Base-by-base conservation (phyloP, 2,113 vertebrate genomes). In the Merops nubicus region DNA sequence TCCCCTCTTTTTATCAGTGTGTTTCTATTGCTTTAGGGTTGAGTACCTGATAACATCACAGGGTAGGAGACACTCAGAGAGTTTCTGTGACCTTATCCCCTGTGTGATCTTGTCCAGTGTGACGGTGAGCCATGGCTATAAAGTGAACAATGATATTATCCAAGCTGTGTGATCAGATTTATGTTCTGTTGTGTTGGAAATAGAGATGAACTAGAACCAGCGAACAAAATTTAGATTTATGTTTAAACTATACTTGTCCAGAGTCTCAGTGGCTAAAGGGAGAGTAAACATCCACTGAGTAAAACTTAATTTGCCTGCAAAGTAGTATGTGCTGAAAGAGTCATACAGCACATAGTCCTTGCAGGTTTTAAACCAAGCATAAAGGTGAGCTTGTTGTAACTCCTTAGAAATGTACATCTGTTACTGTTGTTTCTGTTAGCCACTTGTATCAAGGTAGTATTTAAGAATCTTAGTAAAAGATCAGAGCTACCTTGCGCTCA, bases 11-110 rank as follows among this genome's bases (percentile, higher is more conserved):
- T 97, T 93, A 96, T 97, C 97, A 65, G 90, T 95, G 76, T 91
- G 86, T 94, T 97, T 89, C 95, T 97, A 79, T 96, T 95, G 97
- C 98, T 97, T 96, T 89, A 93, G 97, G 98, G 96, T 95, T 91
- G 88, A 97, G 95, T 76, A 76, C 78, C 64, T 69, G 96, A 97
- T 97, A 96, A 91, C 96, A 97, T 97, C 96, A 95, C 57, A 73
- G 73, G 80, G 78, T 96, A 82, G 95, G 88, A 88, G 87, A 96
- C 89, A 88, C 87, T 76, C 31, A 83, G 89, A 95, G 96, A 96
- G 95, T 85, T 91, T 93, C 94, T 0, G 2, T 87, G 96, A 96
- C 97, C 97, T 98, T 96, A 92, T 97, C 97, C 97, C 91, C 94
- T 81, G 40, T 96, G 94, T 81, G 53, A 96, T 95, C 93, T 89